A percentile compares a stretch with the other conserved stretches of the same genome.
These are phyloP conservation scores for Gerosis bhagava DNA, from an alignment of 2,888 invertebrate species.

Conservation along the genomic window DNA sequence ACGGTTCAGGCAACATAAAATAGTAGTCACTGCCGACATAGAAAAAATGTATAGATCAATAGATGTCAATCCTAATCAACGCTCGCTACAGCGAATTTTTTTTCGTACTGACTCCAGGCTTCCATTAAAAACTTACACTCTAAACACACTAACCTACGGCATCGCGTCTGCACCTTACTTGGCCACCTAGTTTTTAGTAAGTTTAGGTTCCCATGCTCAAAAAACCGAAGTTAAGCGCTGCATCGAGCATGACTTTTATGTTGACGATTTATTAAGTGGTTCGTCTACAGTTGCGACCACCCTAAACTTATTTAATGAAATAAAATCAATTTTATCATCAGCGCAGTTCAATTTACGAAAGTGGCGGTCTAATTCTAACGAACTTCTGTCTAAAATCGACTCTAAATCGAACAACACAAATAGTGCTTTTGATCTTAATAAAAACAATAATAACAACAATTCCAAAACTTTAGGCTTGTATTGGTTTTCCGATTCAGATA, in stretches of 20 bases:
- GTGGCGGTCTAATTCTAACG: constrained; percentile 2
- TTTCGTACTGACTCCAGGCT: background rate
- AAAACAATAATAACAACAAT: background rate
- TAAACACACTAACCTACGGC: constrained; percentile 34
- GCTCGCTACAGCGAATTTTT: constrained; percentile 20
- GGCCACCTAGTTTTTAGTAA: constrained; percentile 5
- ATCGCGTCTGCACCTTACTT: constrained; percentile 23
- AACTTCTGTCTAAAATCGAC: constrained; percentile 4
- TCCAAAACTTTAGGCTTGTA: constrained; percentile 6
- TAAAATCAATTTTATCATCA: constrained; percentile 5
- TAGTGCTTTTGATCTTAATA: constrained; percentile 1
- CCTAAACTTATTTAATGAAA: background rate
- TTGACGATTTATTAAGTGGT: constrained; percentile 9
- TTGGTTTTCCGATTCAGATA: background rate
- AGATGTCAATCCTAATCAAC: constrained; percentile 9
- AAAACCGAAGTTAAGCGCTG: background rate
- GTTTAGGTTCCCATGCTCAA: background rate
- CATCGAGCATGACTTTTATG: constrained; percentile 5
- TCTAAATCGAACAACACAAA: background rate
- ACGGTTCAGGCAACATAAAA: constrained; percentile 13
- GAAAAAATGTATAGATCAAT: constrained; percentile 23
- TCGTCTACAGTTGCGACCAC: constrained; percentile 2
- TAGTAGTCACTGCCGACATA: constrained; percentile 20
- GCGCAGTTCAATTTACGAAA: constrained; percentile 15
- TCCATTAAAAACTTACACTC: constrained; percentile 5